A percentile compares a stretch with the other conserved stretches of the same genome.
These are phyloP conservation scores for Mechanitis mazaeus DNA, from an alignment of 2,888 invertebrate genomes.

Conservation along the genomic window DNA sequence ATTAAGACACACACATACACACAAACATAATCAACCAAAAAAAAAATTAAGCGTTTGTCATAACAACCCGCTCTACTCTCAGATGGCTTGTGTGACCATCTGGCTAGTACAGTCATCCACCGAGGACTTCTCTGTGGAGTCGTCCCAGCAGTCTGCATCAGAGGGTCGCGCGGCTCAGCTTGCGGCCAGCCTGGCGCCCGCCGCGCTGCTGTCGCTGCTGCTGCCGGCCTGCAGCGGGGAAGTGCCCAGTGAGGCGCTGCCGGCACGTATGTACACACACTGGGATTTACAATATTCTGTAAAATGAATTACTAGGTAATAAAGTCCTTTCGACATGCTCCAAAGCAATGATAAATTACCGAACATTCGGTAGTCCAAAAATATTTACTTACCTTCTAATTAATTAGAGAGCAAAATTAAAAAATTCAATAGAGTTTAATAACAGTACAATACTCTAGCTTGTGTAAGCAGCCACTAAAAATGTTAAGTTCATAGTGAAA, in stretches of 20 bases:
- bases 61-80: not conserved
- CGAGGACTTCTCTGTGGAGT: conserved; percentile 63
- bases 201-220: conserved; percentile 80
- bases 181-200: conserved; percentile 79
- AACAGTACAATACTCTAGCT: too few relatives aligned
- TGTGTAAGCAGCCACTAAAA: too few relatives aligned
- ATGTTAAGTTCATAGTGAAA: too few relatives aligned
- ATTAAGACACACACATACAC: not conserved
- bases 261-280: conserved; percentile 73
- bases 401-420: too few relatives aligned
- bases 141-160: conserved; percentile 69
- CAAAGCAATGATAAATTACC: too few relatives aligned
- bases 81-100: conserved; percentile 86
- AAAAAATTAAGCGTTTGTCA: not conserved
- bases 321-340: too few relatives aligned
- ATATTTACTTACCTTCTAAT: too few relatives aligned
- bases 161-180: conserved; percentile 78
- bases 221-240: conserved; percentile 83
- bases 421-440: too few relatives aligned
- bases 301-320: too few relatives aligned
- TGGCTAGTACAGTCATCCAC: conserved; percentile 81
- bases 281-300: not conserved
- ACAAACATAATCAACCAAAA: not conserved
- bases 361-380: too few relatives aligned
- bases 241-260: conserved; percentile 81